Percentiles rank a stretch among this genome's conserved stretches.
Evolutionary conservation across 64 coral and sea anemone species (phyloP).

Genomic region (Pocillopora damicornis): DNA sequence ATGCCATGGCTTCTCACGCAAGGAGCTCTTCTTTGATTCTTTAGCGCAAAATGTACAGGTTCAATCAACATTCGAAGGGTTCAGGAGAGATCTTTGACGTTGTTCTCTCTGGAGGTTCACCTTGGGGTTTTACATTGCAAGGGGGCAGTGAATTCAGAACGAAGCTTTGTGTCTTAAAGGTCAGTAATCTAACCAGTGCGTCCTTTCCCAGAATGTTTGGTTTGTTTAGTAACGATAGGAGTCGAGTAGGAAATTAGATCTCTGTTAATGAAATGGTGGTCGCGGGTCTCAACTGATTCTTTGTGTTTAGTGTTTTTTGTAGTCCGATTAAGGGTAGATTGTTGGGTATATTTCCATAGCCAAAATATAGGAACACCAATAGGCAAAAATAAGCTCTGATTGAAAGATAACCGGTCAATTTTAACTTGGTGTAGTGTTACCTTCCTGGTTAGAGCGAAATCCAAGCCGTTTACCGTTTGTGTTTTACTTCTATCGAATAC

Average conservation of each 20-base stretch:
- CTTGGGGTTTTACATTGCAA: slow-evolving; percentile 91
- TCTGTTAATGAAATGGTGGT: not conserved
- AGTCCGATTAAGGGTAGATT: slow-evolving; percentile 24
- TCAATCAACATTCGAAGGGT: slow-evolving; percentile 33
- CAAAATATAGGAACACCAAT: not conserved
- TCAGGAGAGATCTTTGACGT: slow-evolving; percentile 64
- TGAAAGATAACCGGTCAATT: slow-evolving; percentile 13
- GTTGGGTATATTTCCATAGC: slow-evolving; percentile 24
- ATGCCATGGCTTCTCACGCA: slow-evolving; percentile 36
- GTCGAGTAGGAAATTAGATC: slow-evolving; percentile 19
- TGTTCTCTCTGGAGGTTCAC: slow-evolving; percentile 67
- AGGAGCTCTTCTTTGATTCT: slow-evolving; percentile 16
- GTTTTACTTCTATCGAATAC: not conserved
- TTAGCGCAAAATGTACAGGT: slow-evolving; percentile 58
- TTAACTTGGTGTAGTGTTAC: slow-evolving; percentile 17
- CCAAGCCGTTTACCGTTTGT: not conserved
- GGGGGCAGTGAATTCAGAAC: slow-evolving; percentile 86
- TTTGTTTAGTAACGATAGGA: not conserved
- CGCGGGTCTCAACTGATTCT: slow-evolving; percentile 3
- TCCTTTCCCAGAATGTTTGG: not conserved
- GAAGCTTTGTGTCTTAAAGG: slow-evolving; percentile 81
- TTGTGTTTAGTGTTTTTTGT: slow-evolving; percentile 43
- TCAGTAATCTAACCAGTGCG: slow-evolving; percentile 26
- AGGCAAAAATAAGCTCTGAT: slow-evolving; percentile 4
- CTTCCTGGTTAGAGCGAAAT: slow-evolving; percentile 26